A percentile compares a stretch with the other conserved stretches of the same genome.
Evolutionary conservation across 2,888 invertebrate genomes (phyloP).

Genomic region (Erannis defoliaria): DNA sequence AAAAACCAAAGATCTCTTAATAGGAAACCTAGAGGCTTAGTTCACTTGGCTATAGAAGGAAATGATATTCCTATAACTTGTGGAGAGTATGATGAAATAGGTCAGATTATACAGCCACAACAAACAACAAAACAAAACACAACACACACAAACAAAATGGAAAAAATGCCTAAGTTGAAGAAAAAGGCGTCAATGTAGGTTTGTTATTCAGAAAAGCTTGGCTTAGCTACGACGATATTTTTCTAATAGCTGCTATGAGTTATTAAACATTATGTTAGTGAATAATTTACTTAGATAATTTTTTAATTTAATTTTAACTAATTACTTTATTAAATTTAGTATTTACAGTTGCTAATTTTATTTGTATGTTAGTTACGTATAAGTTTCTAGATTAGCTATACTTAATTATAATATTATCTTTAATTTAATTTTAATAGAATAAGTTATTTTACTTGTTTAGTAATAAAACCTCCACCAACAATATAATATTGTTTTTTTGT

Average conservation of each 20-base stretch:
- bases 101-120: background rate
- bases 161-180: background rate
- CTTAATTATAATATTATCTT: background rate
- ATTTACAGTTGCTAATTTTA: background rate
- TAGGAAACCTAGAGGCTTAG: constrained; percentile 15
- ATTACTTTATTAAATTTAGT: background rate
- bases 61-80: constrained; percentile 8
- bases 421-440: background rate
- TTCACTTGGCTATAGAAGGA: constrained; percentile 15
- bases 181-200: background rate
- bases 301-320: background rate
- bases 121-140: background rate
- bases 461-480: background rate
- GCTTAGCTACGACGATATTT: background rate
- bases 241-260: background rate
- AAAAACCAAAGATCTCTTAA: background rate
- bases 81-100: constrained; percentile 3
- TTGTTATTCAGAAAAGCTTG: too few species aligned
- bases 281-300: background rate
- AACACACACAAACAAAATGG: too few species aligned
- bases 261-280: background rate
- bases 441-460: background rate
- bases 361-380: background rate
- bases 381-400: background rate
- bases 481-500: too few species aligned